Percentiles rank a stretch among this genome's conserved stretches.
These are phyloP conservation scores for Nowickia ferox DNA, from an alignment of 2,888 invertebrate genomes.

Conservation along the genomic window DNA sequence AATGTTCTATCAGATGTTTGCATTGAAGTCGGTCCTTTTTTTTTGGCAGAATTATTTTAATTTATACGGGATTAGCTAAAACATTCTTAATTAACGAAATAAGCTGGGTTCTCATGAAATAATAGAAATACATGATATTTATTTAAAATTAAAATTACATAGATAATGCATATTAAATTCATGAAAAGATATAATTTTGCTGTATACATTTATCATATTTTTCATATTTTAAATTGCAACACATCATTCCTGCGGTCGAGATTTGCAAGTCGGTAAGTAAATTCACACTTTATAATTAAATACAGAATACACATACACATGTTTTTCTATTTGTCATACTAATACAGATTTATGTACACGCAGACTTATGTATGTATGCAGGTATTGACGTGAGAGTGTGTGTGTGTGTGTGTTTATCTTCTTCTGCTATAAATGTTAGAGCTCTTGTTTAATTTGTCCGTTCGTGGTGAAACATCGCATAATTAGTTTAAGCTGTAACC, in stretches of 20 bases:
- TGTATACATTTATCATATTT: neutral
- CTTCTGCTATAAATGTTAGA: slow-evolving; percentile 36
- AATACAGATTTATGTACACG: slow-evolving; percentile 1
- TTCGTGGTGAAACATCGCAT: slow-evolving; percentile 75
- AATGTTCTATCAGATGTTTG: too few relatives aligned
- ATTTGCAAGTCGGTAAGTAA: slow-evolving; percentile 40
- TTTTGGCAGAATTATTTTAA: too few relatives aligned
- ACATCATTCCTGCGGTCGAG: slow-evolving; percentile 23
- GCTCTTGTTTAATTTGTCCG: slow-evolving; percentile 57
- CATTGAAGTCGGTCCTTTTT: too few relatives aligned
- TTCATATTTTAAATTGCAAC: slow-evolving; percentile 13
- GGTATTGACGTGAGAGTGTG: neutral
- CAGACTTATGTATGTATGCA: neutral
- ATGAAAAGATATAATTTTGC: neutral
- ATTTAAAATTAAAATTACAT: too few relatives aligned
- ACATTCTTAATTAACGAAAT: too few relatives aligned
- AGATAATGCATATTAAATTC: too few relatives aligned
- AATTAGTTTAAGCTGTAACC: slow-evolving; percentile 79
- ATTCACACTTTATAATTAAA: slow-evolving; percentile 54
- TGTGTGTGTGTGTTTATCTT: neutral
- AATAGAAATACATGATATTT: too few relatives aligned
- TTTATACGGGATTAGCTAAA: too few relatives aligned
- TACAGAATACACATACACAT: slow-evolving; percentile 1
- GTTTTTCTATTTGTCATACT: slow-evolving; percentile 1
- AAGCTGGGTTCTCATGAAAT: too few relatives aligned